Base-by-base conservation (phyloP, 2,113 vertebrate species). In the Tyto alba region DNA sequence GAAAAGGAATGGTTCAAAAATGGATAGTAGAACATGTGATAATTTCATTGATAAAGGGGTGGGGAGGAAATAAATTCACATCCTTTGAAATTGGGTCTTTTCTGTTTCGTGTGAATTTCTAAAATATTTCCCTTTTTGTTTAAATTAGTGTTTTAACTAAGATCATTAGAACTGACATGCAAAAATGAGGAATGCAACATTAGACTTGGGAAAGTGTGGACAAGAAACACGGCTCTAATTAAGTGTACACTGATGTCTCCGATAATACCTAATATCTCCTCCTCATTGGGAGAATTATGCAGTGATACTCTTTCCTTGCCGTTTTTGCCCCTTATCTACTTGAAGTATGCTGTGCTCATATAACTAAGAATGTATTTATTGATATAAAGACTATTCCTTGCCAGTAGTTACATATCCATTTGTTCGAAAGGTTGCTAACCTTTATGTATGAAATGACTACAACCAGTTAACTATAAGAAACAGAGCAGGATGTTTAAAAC, bases 301-400 rank as follows among this genome's bases (percentile, higher is more conserved):
- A 57, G 47, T 38, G 56, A 40, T 71, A 21, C 3, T 59, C 23
- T 80, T 83, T 77, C 59, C 34, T 79, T 0, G 0, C 25, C 2
- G 0, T n/a, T 41, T 78, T 87, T 60, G 8, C 11, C 34, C 17
- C 9, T 45, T 80, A 62, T 13, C 21, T 50, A 40, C 59, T n/a
- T 77, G 59, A 57, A 66, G 2, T 4, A 6, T 66, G 38, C 34
- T 41, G 25, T 45, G 27, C 3, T 56, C n/a, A 26, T 50, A 16
- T 3, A 67, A 18, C 17, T 22, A 8, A 32, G 89, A 71, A 36
- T 60, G 15, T 68, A 19, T 78, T 60, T 81, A 71, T 68, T 34
- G 36, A 26, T 63, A 20, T 21, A 59, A 87, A 77, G 27, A 45
- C 11, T 75, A 6, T 50, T 22, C 20, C 30, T 68, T 53, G 17